Evolutionary conservation across 2,888 invertebrate species (phyloP).

Genomic region (Bedellia somnulentella): DNA sequence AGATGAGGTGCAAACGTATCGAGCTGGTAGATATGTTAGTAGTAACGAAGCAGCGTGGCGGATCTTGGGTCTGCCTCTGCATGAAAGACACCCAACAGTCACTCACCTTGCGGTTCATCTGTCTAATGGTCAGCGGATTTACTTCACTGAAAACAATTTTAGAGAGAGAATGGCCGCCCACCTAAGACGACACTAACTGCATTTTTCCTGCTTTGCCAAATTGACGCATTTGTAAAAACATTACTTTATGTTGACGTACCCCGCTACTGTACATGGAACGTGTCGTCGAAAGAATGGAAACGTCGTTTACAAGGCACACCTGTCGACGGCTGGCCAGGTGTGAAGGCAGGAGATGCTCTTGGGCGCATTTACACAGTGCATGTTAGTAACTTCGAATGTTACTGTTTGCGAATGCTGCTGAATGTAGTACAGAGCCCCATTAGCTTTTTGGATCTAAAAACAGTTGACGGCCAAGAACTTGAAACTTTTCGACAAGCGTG

Average conservation of each 20-base stretch:
- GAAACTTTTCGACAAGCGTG: conserved; percentile 17
- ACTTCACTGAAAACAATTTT: conserved; percentile 19
- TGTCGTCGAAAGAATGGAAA: conserved; percentile 12
- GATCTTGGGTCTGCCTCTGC: conserved; percentile 12
- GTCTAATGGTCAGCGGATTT: conserved; percentile 17
- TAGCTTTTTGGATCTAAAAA: conserved; percentile 15
- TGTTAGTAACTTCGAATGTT: conserved; percentile 13
- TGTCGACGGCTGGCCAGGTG: conserved; percentile 11
- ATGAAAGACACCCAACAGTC: conserved; percentile 15
- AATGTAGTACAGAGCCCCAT: conserved; percentile 11
- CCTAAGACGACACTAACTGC: conserved; percentile 15
- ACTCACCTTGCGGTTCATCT: conserved; percentile 15
- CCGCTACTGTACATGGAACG: conserved; percentile 14
- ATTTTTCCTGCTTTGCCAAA: conserved; percentile 21
- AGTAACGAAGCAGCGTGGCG: conserved; percentile 18
- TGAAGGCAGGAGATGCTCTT: conserved; percentile 12
- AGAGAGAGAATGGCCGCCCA: conserved; percentile 11
- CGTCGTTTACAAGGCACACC: conserved; percentile 14
- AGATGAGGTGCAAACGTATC: conserved; percentile 17
- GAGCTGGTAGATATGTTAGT: conserved; percentile 17
- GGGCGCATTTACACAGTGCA: conserved; percentile 15
- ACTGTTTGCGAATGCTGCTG: conserved; percentile 13
- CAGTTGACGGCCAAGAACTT: conserved; percentile 14
- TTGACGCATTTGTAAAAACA: conserved; percentile 20
- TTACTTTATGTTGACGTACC: conserved; percentile 19